Percentiles rank a stretch among this genome's conserved stretches.
Evolutionary conservation across 2,888 invertebrate genomes (phyloP).

Genomic region (Schizaphis graminum): DNA sequence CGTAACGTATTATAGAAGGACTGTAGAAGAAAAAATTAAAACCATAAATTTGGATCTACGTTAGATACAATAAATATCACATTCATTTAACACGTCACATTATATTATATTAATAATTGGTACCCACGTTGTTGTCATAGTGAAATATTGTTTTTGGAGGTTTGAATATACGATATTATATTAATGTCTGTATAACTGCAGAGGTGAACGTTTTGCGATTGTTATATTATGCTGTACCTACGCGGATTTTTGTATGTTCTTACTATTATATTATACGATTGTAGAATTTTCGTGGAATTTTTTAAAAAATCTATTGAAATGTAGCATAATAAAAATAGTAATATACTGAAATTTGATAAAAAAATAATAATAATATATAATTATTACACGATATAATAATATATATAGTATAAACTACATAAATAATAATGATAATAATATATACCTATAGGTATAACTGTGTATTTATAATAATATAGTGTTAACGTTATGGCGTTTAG

Average conservation of each 20-base stretch:
- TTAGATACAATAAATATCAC: not conserved
- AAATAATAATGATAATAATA: not conserved
- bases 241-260: not conserved
- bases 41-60: not conserved
- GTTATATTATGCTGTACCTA: not conserved
- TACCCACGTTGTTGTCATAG: not conserved
- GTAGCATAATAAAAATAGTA: not conserved
- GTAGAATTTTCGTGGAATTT: not conserved
- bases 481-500: not conserved
- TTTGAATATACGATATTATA: not conserved
- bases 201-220: not conserved
- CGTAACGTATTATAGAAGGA: not conserved
- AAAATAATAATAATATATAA: not conserved
- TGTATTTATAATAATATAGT: not conserved
- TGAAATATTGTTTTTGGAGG: not conserved
- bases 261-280: not conserved
- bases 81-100: not conserved
- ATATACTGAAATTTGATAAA: not conserved
- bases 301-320: not conserved
- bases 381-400: not conserved
- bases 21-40: not conserved
- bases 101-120: not conserved
- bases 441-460: not conserved
- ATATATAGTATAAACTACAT: not conserved
- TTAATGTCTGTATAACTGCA: not conserved